Base-by-base conservation (phyloP, 2,888 invertebrate genomes). In the Amphipyra tragopoginis region DNA sequence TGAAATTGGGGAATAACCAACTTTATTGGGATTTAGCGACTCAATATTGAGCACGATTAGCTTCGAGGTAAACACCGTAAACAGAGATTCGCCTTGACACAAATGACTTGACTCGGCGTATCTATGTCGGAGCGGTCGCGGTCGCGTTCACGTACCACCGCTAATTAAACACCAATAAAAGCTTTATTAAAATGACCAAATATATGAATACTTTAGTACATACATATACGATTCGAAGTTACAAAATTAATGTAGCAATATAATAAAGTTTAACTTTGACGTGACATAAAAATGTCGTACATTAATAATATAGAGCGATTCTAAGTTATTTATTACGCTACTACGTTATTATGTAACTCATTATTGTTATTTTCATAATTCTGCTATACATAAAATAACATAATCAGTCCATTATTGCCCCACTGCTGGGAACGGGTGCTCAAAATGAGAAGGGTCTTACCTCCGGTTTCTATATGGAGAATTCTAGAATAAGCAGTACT, bases 101-200 rank as follows among this genome's bases (percentile, higher is more conserved):
- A 81, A 84, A 88, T 88, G 80, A 75, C 67, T 79, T 68, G 57
- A 57, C 58, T 65, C 52, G 21, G 42, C 58, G 61, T 66, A 62
- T 55, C 65, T 74, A 59, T 76, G 73, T 74, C 63, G 68, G 61
- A 55, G 62, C 77, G 74, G 71, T 73, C 80, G 62, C 77, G 74
- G 71, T 73, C 80, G 73, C 81, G 76, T 89, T 90, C 85, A 84
- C 89, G 78, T 78, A 81, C 75, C 62, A 63, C 63, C 84, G 90
- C 87, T 91, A 91, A 92, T 93, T 89, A 88, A 88, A 87, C 81
- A 79, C 73, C 82, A 77, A 88, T 92, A 90, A 88, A 90, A 83
- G 75, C 76, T 87, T 87, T 85, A 86, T 87, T 86, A 84, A 86
- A 85, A 81, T 81, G 77, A 80, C 83, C 79, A 65, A 68, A 70